Evolutionary conservation across 2,113 vertebrate genomes (phyloP), one percentile per base, ranked within the genome.

Genomic region (Dinomys branickii): DNA sequence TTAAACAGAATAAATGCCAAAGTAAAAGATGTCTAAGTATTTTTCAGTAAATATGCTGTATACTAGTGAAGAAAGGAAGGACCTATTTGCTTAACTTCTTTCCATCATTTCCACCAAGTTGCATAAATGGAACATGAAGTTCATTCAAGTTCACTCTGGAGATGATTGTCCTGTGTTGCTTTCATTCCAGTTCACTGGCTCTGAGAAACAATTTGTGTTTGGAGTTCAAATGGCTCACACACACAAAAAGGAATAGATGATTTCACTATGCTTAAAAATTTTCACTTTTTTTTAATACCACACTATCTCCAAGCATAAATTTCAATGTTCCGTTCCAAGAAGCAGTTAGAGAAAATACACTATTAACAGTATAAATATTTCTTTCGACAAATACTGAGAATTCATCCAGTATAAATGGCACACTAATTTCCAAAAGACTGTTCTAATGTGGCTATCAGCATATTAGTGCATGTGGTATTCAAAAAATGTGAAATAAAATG

Each of bases 141-240:
- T 89, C n/a, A 83, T 75, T 78, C 47, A 78, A 82, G 41, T 91
- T 87, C 59, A 83, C 44, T 58, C 90, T 71, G 93, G 20, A 73
- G 52, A 71, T 14, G 5, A 58, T 71, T 80, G n/a, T 61, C 26
- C 33, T 63, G 33, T 61, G 26, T 41, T 63, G 20, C 84, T 69
- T 94, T 94, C 28, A 78, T 44, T 86, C 26, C 10, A 84, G 30
- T 69, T 75, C 56, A 96, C 71, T 19, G 63, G 80, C 75, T 86
- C 85, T 85, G 28, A 41, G 58, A 92, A 81, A 88, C 19, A 16
- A 63, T 12, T 8, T 78, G 59, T 88, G n/a, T 44, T 7, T 90
- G 38, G 30, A 63, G 7, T 84, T 30, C n/a, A 88, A 86, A 22
- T 20, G 3, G 14, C 38, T 78, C 30, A 17, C 10, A 71, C 22